Conservation (phyloP, 2,888 invertebrate genomes). For the Chirona hameri region DNA sequence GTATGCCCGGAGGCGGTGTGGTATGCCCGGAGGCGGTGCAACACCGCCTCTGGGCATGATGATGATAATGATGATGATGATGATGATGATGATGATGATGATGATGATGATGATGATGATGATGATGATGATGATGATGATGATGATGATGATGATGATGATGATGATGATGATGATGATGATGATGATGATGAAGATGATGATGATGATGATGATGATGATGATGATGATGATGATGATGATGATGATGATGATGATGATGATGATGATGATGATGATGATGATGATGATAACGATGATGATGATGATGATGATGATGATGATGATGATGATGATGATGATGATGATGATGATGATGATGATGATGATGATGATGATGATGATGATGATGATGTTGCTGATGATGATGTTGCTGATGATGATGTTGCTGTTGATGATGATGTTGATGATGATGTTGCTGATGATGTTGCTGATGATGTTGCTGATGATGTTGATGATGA, state of each 20-base stretch:
- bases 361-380: too few relatives aligned
- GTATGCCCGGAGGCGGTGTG: too few relatives aligned
- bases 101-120: slow-evolving; percentile 22
- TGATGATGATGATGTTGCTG: too few relatives aligned
- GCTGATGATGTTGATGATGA: too few relatives aligned
- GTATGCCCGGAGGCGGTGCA: too few relatives aligned
- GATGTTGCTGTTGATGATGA: too few relatives aligned
- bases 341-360: slow-evolving; percentile 22
- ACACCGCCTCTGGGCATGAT: too few relatives aligned
- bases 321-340: slow-evolving; percentile 22
- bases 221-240: slow-evolving; percentile 22
- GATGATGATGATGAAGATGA: slow-evolving; percentile 12
- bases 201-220: slow-evolving; percentile 22
- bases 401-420: too few relatives aligned
- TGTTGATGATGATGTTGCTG: too few relatives aligned
- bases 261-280: slow-evolving; percentile 22
- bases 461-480: too few relatives aligned
- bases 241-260: slow-evolving; percentile 22
- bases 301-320: slow-evolving; percentile 22
- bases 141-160: slow-evolving; percentile 22
- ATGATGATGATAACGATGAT: slow-evolving; percentile 22
- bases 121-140: slow-evolving; percentile 22
- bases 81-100: slow-evolving; percentile 22
- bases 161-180: slow-evolving; percentile 22
- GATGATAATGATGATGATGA: slow-evolving; percentile 22